Base-by-base conservation (phyloP, 2,888 invertebrate species). In the Trachelus iudaicus region DNA sequence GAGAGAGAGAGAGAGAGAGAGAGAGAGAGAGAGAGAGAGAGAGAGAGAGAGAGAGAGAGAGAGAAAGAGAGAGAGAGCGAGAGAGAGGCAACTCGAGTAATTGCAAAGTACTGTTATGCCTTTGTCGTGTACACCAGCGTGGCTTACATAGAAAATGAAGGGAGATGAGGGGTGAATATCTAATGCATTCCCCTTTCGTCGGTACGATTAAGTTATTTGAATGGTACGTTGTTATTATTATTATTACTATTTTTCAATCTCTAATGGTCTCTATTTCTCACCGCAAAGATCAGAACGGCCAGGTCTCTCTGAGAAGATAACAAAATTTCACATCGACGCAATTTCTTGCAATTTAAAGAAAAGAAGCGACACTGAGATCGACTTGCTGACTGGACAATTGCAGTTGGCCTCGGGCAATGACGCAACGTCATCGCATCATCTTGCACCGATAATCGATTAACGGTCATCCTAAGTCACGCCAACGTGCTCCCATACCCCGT, bases 21-120 rank as follows among this genome's bases (percentile, higher is more conserved):
- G n/a, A n/a, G n/a, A n/a, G n/a, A n/a, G n/a, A n/a, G n/a, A n/a
- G n/a, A n/a, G n/a, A n/a, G n/a, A n/a, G n/a, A n/a, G n/a, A n/a
- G n/a, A n/a, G n/a, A n/a, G n/a, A n/a, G n/a, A n/a, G n/a, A n/a
- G n/a, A n/a, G n/a, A n/a, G n/a, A n/a, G n/a, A n/a, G n/a, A n/a
- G n/a, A n/a, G n/a, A n/a, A n/a, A n/a, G n/a, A n/a, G n/a, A n/a
- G n/a, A n/a, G n/a, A n/a, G n/a, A n/a, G n/a, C n/a, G n/a, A n/a
- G n/a, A n/a, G n/a, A n/a, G 34, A 34, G 34, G 80, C 79, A 79
- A 80, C 81, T 81, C 56, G 81, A 78, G 78, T 76, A 76, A 83
- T 85, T 81, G 83, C 81, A 13, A 81, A 79, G 82, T 85, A 85
- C 85, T 86, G 85, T 85, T 85, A 85, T 78, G 81, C 80, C 83